Percentiles rank a stretch among this genome's conserved stretches.
These are phyloP conservation scores for Ciconia stormi DNA, from an alignment of 2,113 vertebrate genomes.

Conservation along the genomic window DNA sequence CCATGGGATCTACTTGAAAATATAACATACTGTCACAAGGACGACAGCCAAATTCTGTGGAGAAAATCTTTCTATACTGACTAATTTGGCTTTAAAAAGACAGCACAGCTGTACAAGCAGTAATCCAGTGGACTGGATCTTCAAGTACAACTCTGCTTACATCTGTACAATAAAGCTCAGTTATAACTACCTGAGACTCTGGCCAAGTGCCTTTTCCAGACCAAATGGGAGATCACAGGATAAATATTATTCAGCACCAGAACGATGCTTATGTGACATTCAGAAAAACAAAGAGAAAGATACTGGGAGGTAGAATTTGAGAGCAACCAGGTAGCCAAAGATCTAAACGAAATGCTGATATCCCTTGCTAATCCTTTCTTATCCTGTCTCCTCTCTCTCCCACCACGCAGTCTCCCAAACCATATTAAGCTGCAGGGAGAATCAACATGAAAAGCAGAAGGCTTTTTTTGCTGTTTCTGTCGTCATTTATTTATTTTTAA, in stretches of 20 bases:
- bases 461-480: conserved; percentile 30
- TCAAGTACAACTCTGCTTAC: not conserved
- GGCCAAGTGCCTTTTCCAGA: not conserved
- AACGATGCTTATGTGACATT: not conserved
- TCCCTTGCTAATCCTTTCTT: conserved; percentile 32
- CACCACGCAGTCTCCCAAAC: not conserved
- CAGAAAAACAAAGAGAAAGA: not conserved
- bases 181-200: not conserved
- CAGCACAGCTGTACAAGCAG: conserved; percentile 20
- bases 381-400: not conserved
- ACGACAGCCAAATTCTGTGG: conserved; percentile 35
- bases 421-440: not conserved
- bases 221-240: not conserved
- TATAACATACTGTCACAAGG: conserved; percentile 29
- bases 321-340: not conserved
- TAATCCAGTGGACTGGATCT: not conserved
- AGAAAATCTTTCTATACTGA: not conserved
- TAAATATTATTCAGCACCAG: not conserved
- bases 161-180: not conserved
- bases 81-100: conserved; percentile 22
- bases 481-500: conserved; percentile 62
- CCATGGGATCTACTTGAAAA: conserved; percentile 53
- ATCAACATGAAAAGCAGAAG: conserved; percentile 3
- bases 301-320: not conserved
- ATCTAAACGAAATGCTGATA: conserved; percentile 23